These are phyloP conservation scores for Morone chrysops DNA, from an alignment of 2,113 vertebrate species.

Conservation along the genomic window DNA sequence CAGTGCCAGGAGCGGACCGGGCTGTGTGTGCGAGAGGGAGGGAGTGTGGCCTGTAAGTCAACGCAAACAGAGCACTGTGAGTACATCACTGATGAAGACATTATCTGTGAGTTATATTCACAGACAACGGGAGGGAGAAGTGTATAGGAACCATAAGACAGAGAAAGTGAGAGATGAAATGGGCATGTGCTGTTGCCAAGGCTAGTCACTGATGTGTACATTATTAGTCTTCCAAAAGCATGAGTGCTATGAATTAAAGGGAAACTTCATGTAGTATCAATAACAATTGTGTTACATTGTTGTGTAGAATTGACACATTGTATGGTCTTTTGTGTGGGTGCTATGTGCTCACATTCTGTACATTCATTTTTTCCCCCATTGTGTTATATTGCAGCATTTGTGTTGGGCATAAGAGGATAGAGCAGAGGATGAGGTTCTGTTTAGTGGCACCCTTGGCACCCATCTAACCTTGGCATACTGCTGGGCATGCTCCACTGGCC, in stretches of 20 bases:
- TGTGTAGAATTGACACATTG: conserved; percentile 1
- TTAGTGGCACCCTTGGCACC: conserved; percentile 84
- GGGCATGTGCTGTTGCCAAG: conserved; percentile 63
- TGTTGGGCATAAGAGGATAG: conserved; percentile 60
- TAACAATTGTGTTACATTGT: neutral
- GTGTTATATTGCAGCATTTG: conserved; percentile 64
- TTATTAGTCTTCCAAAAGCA: conserved; percentile 52
- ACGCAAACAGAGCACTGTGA: conserved; percentile 73
- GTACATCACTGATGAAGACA: conserved; percentile 79
- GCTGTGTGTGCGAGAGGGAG: conserved; percentile 54
- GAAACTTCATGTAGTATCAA: conserved; percentile 20
- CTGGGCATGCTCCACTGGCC: conserved; percentile 78
- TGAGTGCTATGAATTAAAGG: conserved; percentile 30
- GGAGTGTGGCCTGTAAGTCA: conserved; percentile 80
- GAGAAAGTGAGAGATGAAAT: conserved; percentile 54
- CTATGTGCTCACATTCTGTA: conserved; percentile 21
- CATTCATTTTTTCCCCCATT: conserved; percentile 49
- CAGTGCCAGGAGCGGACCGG: conserved; percentile 83
- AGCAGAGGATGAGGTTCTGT: conserved; percentile 75
- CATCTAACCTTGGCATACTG: conserved; percentile 83
- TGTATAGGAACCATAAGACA: conserved; percentile 61
- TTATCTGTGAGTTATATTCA: conserved; percentile 78
- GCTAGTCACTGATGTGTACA: conserved; percentile 49
- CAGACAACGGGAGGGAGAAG: conserved; percentile 59
- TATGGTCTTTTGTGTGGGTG: conserved; percentile 8